Conservation (phyloP, 2,113 vertebrate species). For the Neolamprologus variostigma region DNA sequence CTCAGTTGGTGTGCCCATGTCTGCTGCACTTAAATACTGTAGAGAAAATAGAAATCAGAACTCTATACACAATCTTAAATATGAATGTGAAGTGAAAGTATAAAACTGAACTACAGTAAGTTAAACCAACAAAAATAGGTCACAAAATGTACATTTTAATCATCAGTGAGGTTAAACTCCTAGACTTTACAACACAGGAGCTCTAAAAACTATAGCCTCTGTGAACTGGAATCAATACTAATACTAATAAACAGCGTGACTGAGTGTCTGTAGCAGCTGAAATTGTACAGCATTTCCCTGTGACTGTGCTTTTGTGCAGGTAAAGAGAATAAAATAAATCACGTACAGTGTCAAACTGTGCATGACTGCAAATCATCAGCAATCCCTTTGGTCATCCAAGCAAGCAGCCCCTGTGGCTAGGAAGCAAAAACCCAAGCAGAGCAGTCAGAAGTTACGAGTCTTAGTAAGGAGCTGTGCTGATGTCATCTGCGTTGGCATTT, state of each 20-base stretch:
- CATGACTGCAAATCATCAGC: background rate
- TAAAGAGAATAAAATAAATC: background rate
- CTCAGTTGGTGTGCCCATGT: background rate
- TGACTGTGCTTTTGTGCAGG: background rate
- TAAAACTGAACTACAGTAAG: background rate
- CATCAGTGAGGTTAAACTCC: background rate
- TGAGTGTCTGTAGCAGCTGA: background rate
- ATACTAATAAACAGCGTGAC: background rate
- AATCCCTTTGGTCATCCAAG: background rate
- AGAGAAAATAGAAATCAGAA: background rate
- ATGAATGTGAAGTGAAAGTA: background rate
- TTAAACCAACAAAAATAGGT: background rate
- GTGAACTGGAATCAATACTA: background rate
- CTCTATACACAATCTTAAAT: background rate
- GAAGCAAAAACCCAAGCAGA: background rate
- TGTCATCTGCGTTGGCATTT: slow-evolving; percentile 5
- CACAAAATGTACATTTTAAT: background rate
- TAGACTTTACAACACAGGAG: background rate
- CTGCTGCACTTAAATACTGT: background rate
- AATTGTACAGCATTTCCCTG: background rate
- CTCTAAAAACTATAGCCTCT: background rate
- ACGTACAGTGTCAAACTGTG: background rate
- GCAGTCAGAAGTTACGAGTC: background rate
- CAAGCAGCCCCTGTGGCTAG: background rate
- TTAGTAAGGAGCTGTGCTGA: background rate